Evolutionary conservation across 2,888 invertebrate genomes (phyloP).

Genomic region (Papilio protenor): DNA sequence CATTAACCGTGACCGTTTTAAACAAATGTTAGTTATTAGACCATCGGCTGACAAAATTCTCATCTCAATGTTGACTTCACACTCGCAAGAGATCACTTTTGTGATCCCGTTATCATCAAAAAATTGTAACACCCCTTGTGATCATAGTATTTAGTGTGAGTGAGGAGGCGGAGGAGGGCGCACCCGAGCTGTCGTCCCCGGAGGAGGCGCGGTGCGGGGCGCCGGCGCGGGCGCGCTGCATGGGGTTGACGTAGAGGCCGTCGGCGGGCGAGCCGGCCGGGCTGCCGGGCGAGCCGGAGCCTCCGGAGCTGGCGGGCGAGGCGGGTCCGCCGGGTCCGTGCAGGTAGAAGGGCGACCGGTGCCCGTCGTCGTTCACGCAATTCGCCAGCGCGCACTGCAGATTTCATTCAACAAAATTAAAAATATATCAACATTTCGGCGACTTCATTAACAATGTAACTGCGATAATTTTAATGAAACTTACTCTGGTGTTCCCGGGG

Average conservation of each 20-base stretch:
- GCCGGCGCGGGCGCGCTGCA: slow-evolving; percentile 81
- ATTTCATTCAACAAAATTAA: neutral
- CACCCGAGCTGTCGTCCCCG: slow-evolving; percentile 79
- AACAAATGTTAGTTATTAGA: no score
- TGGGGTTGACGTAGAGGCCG: slow-evolving; percentile 93
- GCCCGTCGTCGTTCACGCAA: slow-evolving; percentile 78
- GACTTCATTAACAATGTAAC: no score
- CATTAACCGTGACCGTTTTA: no score
- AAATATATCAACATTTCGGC: neutral
- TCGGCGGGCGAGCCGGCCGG: slow-evolving; percentile 86
- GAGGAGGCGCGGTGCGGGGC: slow-evolving; percentile 72
- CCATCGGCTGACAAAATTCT: no score
- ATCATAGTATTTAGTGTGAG: neutral
- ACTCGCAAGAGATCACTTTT: no score
- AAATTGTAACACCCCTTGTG: no score
- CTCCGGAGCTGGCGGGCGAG: slow-evolving; percentile 86
- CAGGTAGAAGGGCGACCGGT: slow-evolving; percentile 88
- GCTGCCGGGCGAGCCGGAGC: slow-evolving; percentile 77
- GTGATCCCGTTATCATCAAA: no score
- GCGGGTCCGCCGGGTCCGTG: slow-evolving; percentile 87
- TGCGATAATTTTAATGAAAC: slow-evolving; percentile 51
- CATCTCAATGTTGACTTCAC: no score
- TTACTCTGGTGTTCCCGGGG: slow-evolving; percentile 77
- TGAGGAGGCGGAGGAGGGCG: slow-evolving; percentile 26
- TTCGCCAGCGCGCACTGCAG: slow-evolving; percentile 83